Conservation (phyloP, 2,797 vertebrate species). For the Pseudotriccus pelzelni region DNA sequence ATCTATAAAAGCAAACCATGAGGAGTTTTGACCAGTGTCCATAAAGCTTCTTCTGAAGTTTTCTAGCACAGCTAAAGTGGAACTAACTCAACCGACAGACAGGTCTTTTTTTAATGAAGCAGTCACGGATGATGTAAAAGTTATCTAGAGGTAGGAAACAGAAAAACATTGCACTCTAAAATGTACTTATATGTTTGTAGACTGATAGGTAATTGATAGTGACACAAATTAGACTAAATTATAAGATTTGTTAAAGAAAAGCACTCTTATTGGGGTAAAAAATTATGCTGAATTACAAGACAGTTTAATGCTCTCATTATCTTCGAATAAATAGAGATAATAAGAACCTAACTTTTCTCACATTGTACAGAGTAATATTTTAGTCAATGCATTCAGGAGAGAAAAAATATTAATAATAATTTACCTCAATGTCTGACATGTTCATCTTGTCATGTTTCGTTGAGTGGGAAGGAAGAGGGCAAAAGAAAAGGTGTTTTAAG, state of each 20-base stretch:
- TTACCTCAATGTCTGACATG: background rate
- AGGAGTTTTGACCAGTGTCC: background rate
- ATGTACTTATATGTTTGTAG: background rate
- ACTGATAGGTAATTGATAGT: background rate
- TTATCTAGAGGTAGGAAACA: background rate
- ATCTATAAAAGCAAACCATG: background rate
- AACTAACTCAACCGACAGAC: background rate
- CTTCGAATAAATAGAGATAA: background rate
- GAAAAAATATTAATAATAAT: background rate
- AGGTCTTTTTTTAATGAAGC: background rate
- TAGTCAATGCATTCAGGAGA: background rate
- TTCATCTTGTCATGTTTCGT: background rate
- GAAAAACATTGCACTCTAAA: background rate
- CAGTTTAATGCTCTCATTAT: background rate
- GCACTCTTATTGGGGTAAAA: fast-evolving
- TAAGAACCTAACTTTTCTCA: background rate
- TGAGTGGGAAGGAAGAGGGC: background rate
- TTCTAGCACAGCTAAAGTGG: background rate
- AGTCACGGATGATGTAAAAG: background rate
- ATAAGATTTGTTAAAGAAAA: background rate
- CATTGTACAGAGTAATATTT: background rate
- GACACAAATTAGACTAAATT: background rate
- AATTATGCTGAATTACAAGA: background rate
- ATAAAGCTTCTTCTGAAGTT: background rate
- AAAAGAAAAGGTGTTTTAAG: background rate